Conservation (phyloP, 2,113 vertebrate genomes). For the Lucifuga dentata region DNA sequence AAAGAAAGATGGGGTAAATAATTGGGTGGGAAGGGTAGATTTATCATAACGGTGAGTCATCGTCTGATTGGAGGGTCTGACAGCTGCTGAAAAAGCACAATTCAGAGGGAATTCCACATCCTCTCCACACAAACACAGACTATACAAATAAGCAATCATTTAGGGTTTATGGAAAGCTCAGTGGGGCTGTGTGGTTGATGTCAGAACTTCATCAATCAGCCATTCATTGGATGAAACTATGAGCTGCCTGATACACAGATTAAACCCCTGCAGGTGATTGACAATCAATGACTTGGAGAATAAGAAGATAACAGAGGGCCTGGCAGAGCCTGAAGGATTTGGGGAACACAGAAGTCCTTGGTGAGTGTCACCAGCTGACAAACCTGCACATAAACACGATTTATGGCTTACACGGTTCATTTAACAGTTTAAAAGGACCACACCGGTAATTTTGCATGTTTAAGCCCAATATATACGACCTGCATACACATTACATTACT, state of each 20-base stretch:
- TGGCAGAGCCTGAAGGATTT: constrained; percentile 27
- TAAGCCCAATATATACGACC: too few species aligned
- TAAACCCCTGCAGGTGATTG: constrained; percentile 14
- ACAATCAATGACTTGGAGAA: constrained; percentile 19
- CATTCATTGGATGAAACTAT: constrained; percentile 26
- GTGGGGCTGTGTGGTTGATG: constrained; percentile 11
- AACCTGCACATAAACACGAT: constrained; percentile 21
- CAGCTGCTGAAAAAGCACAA: constrained; percentile 32
- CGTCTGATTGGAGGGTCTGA: constrained; percentile 15
- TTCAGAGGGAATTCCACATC: constrained; percentile 8
- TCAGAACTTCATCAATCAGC: constrained; percentile 31
- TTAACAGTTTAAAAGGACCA: too few species aligned
- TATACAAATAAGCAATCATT: constrained; percentile 12
- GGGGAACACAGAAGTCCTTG: constrained; percentile 2
- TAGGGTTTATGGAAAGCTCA: neutral
- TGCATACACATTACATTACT: too few species aligned
- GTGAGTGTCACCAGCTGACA: constrained; percentile 42
- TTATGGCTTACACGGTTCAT: too few species aligned
- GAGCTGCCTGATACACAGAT: neutral
- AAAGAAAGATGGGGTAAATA: constrained; percentile 17
- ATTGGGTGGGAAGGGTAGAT: constrained; percentile 8
- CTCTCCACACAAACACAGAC: constrained; percentile 29
- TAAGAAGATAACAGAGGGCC: constrained; percentile 36
- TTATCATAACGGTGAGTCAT: constrained; percentile 37
- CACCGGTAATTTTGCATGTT: too few species aligned